Base-by-base conservation (phyloP, 2,113 vertebrate genomes). In the Crotophaga sulcirostris region DNA sequence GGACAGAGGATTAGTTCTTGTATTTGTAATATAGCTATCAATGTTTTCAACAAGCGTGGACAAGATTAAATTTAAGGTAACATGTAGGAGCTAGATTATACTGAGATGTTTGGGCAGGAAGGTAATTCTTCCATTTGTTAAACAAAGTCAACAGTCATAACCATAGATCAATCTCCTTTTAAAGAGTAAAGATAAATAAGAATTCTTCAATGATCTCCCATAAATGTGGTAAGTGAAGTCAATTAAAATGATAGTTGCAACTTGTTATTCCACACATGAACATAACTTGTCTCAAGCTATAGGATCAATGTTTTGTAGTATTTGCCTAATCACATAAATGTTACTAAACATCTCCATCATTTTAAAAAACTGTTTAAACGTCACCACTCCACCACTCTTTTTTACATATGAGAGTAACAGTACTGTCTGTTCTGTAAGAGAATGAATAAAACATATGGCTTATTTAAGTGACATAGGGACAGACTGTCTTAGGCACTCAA, bases 401-500 rank as follows among this genome's bases (percentile, higher is more conserved):
- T 31, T 54, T 78, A 38, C 7, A 36, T 55, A 18, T 12, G 16
- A 73, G 29, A 87, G 51, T 17, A 80, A 69, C n/a, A 5, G 0
- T 54, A 68, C 80, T 19, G 29, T 69, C 55, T 83, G n/a, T 54
- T 79, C 49, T 73, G 69, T 54, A 58, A 49, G 13, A 49, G 45
- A 88, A 96, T 93, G 49, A 94, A 90, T 93, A 93, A 97, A 93
- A 85, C 42, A 86, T 84, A 70, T 0, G 1, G 52, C 31, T 95
- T 88, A 90, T 86, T 94, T 90, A 85, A 95, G 58, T 85, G 83
- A 87, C 75, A 93, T 10, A 33, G 58, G 93, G 58, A 84, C 89
- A 87, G 81, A 51, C 62, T 62, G 58, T 82, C 66, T 87, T 3
- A 0, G 70, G 49, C 74, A 83, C 58, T 94, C 59, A 58, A 83